Base-by-base conservation (phyloP, 2,888 invertebrate genomes). In the Perizoma affinitatum region DNA sequence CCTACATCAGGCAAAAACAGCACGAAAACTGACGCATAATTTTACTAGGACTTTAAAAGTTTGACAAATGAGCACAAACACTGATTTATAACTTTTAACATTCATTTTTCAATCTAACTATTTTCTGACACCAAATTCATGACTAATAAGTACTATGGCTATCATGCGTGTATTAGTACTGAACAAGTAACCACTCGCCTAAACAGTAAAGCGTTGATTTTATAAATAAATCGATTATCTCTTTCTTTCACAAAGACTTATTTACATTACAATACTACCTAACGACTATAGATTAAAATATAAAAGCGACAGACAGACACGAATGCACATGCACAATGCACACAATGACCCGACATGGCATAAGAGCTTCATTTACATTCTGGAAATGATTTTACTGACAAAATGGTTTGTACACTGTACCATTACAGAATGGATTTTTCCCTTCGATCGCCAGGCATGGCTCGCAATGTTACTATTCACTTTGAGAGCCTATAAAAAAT, bases 191-290 rank as follows among this genome's bases (percentile, higher is more conserved):
- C 57, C 54, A 58, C 58, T 61, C 60, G 53, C 55, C 63, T 61
- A 67, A 61, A 65, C 64, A 59, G 46, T 67, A 66, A 60, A 52
- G 57, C 58, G 41, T 61, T 58, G 59, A 65, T 69, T 59, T 50
- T 65, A 66, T 63, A 63, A 66, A 66, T 66, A 65, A 67, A 69
- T 59, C 62, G 53, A 67, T 67, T 63, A 61, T 53, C 54, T 63
- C 58, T 53, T 61, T 55, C 54, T 53, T 61, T 55, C 54, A 67
- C 66, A 69, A 59, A 73, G 70, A 70, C 69, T 71, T 77, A 76
- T 79, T 76, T 79, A 77, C 76, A 76, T 42, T 61, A 61, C 48
- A 51, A 68, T 22, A 22, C 22, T 22, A 22, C 22, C 72, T 77
- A 77, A 72, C 71, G 56, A 73, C 72, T 74, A 74, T 61, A 58